phyloP scores from a whole-genome alignment of 2,888 invertebrate species.

The Unio delphinus region DNA sequence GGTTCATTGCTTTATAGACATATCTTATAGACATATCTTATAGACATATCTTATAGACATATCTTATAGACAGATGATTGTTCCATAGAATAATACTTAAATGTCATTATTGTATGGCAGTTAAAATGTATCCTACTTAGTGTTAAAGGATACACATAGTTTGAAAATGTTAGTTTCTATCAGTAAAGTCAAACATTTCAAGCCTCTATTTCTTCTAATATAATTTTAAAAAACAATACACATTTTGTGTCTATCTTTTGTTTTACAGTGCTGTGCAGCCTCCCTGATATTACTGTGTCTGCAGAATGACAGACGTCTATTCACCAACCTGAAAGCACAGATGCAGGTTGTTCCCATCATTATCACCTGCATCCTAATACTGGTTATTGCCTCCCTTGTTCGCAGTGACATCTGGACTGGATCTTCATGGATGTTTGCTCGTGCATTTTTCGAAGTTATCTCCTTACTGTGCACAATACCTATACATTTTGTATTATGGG shows the following conservation, averaged over 20 bases:
- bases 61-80: too few relatives aligned
- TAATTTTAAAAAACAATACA: too few relatives aligned
- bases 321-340: constrained; percentile 43
- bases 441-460: constrained; percentile 50
- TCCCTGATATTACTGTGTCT: constrained; percentile 54
- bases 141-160: too few relatives aligned
- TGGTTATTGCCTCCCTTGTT: constrained; percentile 41
- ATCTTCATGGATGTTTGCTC: constrained; percentile 31
- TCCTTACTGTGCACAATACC: constrained; percentile 44
- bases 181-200: too few relatives aligned
- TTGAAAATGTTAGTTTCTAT: too few relatives aligned
- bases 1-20: too few relatives aligned
- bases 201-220: too few relatives aligned
- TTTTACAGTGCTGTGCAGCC: constrained; percentile 56
- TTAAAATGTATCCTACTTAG: too few relatives aligned
- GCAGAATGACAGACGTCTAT: constrained; percentile 51
- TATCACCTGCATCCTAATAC: constrained; percentile 40
- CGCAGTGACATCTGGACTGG: constrained; percentile 47
- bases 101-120: too few relatives aligned
- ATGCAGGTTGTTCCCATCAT: constrained; percentile 59
- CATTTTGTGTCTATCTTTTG: background rate
- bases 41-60: too few relatives aligned
- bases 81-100: too few relatives aligned
- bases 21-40: too few relatives aligned
- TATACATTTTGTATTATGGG: constrained; percentile 50